phyloP scores from a whole-genome alignment of 2,113 vertebrate species.

The Corydoras maculifer region DNA sequence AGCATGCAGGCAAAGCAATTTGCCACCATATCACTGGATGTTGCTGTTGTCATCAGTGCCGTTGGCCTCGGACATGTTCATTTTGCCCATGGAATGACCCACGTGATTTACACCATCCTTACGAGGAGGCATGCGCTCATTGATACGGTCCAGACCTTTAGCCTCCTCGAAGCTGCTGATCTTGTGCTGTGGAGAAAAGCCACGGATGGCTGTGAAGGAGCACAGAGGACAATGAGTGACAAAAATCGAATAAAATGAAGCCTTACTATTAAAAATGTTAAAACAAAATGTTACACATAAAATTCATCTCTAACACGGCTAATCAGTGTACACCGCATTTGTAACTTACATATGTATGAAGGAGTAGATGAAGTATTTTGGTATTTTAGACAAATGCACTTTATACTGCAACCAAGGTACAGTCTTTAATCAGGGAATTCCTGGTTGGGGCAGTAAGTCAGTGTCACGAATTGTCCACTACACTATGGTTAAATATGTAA shows the following conservation, averaged over 20 bases:
- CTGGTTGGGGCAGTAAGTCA: no score
- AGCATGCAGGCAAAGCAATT: conserved; percentile 43
- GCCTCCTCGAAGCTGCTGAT: conserved; percentile 75
- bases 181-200: conserved; percentile 76
- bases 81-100: conserved; percentile 73
- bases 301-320: no score
- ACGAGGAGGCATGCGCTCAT: conserved; percentile 75
- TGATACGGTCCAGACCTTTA: conserved; percentile 75
- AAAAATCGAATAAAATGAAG: neutral
- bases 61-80: conserved; percentile 75
- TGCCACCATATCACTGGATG: conserved; percentile 63
- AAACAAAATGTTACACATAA: neutral
- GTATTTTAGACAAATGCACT: no score
- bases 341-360: no score
- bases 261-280: neutral
- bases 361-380: no score
- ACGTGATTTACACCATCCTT: conserved; percentile 71
- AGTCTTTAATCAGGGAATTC: no score
- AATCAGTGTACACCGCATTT: no score
- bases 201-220: conserved; percentile 63
- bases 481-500: no score
- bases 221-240: conserved; percentile 23
- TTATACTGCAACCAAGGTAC: no score
- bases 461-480: no score
- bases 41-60: conserved; percentile 77